Conservation (phyloP, 2,888 invertebrate genomes). For the Lottia gigantea region DNA sequence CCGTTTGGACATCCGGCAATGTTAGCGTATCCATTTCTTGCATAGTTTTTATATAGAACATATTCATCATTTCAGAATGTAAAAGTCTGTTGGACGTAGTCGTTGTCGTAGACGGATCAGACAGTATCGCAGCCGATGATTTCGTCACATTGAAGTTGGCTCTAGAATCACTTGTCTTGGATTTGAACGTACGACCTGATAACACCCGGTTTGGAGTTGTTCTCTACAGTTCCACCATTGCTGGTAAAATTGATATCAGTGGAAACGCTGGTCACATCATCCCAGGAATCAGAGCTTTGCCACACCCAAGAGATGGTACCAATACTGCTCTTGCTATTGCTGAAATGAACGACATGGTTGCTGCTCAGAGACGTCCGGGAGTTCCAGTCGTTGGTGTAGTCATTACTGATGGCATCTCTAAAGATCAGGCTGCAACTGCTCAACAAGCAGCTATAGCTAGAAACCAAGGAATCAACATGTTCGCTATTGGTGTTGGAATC, state of each 20-base stretch:
- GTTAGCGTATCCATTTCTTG: too few relatives aligned
- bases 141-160: background rate
- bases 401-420: constrained; percentile 67
- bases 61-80: background rate
- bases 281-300: constrained; percentile 22
- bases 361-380: constrained; percentile 31
- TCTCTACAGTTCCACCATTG: constrained; percentile 37
- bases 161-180: background rate
- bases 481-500: constrained; percentile 65
- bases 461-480: constrained; percentile 62
- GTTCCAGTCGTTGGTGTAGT: constrained; percentile 66
- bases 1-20: too few relatives aligned
- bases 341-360: constrained; percentile 37
- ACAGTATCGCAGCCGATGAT: background rate
- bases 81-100: background rate
- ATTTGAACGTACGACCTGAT: background rate
- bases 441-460: constrained; percentile 59
- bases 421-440: constrained; percentile 53
- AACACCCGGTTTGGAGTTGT: constrained; percentile 34
- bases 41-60: too few relatives aligned
- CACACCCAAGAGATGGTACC: constrained; percentile 38
- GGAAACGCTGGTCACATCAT: constrained; percentile 25
- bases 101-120: background rate
- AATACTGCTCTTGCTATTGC: constrained; percentile 40
- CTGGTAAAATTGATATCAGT: constrained; percentile 33